Percentiles rank a stretch among this genome's conserved stretches.
Evolutionary conservation across 1,140 invertebrate species (phyloP).

Genomic region (Ruditapes philippinarum): DNA sequence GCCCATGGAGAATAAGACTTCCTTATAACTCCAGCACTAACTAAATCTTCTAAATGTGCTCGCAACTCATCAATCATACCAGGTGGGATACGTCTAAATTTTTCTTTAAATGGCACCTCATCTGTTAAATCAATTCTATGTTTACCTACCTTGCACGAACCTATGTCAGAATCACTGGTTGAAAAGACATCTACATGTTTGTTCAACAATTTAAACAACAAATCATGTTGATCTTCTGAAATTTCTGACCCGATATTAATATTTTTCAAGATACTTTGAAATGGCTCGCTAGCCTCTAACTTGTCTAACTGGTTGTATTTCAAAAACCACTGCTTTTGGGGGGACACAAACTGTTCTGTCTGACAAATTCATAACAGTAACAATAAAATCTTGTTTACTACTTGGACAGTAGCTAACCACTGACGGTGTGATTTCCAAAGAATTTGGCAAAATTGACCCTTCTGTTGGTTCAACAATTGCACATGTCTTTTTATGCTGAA

Average conservation of each 20-base stretch:
- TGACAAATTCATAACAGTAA: background rate
- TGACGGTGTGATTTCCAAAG: too few species aligned
- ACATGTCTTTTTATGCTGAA: background rate
- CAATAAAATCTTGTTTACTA: too few species aligned
- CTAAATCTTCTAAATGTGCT: background rate
- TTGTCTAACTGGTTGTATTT: conserved; percentile 14
- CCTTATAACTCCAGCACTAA: background rate
- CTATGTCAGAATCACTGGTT: conserved; percentile 4
- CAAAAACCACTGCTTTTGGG: conserved; percentile 13
- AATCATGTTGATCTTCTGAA: background rate
- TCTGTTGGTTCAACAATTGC: background rate
- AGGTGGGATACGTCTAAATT: background rate
- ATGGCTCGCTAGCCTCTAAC: background rate
- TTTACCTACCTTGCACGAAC: background rate
- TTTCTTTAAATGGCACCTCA: background rate
- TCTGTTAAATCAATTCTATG: background rate
- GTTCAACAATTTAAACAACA: background rate
- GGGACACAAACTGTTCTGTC: background rate
- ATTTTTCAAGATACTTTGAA: background rate
- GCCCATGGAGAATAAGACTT: conserved; percentile 11
- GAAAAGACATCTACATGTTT: background rate
- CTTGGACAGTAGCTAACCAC: too few species aligned
- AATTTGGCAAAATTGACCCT: background rate
- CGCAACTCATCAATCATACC: background rate
- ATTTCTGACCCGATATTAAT: background rate